phyloP scores from a whole-genome alignment of 2,888 invertebrate genomes.

The Pardosa pseudoannulata region DNA sequence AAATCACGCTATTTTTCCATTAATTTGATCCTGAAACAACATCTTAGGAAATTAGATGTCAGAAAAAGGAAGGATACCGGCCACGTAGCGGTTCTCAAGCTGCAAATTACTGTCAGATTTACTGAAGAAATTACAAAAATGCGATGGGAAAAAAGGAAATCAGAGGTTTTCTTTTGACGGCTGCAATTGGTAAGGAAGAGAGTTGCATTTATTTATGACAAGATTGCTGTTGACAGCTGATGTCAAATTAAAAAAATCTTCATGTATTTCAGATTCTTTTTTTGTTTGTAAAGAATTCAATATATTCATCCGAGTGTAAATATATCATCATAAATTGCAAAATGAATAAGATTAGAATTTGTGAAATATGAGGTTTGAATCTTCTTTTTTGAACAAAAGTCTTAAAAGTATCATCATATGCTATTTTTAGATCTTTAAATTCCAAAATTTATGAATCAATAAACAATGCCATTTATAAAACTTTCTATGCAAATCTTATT shows the following conservation, averaged over 20 bases:
- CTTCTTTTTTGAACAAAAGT: too few species aligned
- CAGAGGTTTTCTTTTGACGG: not conserved
- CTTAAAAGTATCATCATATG: too few species aligned
- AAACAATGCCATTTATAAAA: too few species aligned
- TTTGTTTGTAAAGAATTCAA: too few species aligned
- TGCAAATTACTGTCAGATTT: slow-evolving; percentile 61
- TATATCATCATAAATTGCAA: too few species aligned
- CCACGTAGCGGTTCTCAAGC: slow-evolving; percentile 51
- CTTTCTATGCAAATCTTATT: too few species aligned
- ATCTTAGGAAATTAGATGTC: slow-evolving; percentile 62
- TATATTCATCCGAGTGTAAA: too few species aligned
- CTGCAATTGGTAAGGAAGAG: not conserved
- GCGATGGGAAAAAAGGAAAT: too few species aligned
- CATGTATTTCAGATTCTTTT: not conserved
- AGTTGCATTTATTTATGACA: not conserved
- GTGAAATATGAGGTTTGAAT: too few species aligned
- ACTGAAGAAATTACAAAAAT: not conserved
- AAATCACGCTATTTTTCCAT: slow-evolving; percentile 64
- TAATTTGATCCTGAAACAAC: slow-evolving; percentile 47
- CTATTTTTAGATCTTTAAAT: too few species aligned
- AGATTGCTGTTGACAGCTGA: not conserved
- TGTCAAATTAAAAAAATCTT: not conserved
- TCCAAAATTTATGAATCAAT: too few species aligned
- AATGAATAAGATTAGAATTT: too few species aligned
- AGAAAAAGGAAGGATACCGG: slow-evolving; percentile 40